Evolutionary conservation across 2,797 vertebrate species (phyloP).

Genomic region (Melanotaenia maccullochi): DNA sequence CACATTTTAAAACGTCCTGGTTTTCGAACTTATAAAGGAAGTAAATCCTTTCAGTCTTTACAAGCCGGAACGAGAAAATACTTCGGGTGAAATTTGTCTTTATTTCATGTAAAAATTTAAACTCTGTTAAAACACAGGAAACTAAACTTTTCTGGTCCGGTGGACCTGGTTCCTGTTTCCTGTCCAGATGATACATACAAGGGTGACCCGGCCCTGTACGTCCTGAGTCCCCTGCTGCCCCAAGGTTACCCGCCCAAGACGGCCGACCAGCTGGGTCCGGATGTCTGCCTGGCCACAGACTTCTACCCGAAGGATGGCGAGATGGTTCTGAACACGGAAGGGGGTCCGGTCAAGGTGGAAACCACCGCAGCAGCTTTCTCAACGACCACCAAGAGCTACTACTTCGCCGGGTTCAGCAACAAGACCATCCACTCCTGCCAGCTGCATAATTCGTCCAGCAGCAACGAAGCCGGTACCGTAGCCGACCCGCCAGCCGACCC

Average conservation of each 20-base stretch:
- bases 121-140: no score
- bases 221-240: constrained; percentile 29
- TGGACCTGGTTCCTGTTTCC: neutral
- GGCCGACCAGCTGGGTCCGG: rapidly evolving
- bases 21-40: no score
- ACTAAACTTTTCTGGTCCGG: neutral
- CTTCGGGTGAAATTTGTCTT: no score
- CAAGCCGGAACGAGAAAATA: no score
- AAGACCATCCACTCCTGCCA: constrained; percentile 16
- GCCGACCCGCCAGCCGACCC: neutral
- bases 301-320: neutral
- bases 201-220: constrained; percentile 10
- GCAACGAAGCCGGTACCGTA: neutral
- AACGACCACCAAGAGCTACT: neutral
- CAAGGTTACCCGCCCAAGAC: rapidly evolving
- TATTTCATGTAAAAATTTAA: no score
- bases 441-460: rapidly evolving
- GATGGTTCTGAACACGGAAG: neutral
- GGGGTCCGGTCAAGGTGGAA: rapidly evolving
- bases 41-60: no score
- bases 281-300: constrained; percentile 65
- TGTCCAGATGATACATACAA: neutral
- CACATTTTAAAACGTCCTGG: no score
- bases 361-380: neutral
- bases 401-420: constrained; percentile 38